Evolutionary conservation across 2,113 vertebrate species (phyloP), one percentile per base, ranked within the genome.

Genomic region (Calypte anna): DNA sequence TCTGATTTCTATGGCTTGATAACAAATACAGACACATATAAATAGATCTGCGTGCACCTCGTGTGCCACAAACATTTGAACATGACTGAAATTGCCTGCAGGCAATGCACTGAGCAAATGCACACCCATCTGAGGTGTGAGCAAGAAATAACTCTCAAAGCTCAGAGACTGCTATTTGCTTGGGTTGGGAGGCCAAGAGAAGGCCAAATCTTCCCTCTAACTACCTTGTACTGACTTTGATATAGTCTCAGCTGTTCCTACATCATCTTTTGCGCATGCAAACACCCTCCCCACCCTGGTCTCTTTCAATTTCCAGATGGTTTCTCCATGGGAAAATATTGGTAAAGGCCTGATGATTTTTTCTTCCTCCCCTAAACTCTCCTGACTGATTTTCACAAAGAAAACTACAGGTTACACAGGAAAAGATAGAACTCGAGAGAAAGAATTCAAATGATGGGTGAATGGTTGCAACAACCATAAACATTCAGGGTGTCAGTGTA

Each of bases 71-170:
- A 95, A 74, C 82, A 74, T 87, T 94, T 86, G 80, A 95, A 93
- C 73, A 40, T n/a, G 62, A 93, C 88, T 95, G 90, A 96, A 63
- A 86, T 88, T 90, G 51, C 90, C 88, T 1, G 0, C 17, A 27
- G 79, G 95, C 93, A 6, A 59, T 24, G 43, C 55, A 40, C 81
- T 89, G 62, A 84, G 46, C 40, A 68, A 91, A 86, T 17, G 38
- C 82, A 96, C 87, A 33, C 79, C 85, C 90, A 36, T 75, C 69
- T 75, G 79, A 93, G 59, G 90, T 89, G 87, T 63, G 75, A 94
- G 82, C 48, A 82, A 86, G 67, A 83, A 94, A 66, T n/a, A 55
- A 68, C 73, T 81, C 94, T 70, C 64, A 96, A 95, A 94, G 83
- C 48, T 86, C 72, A 76, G 72, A 95, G 78, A 33, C 53, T 88